Conservation (phyloP, 2,888 invertebrate genomes). For the Temnothorax ravouxi region DNA sequence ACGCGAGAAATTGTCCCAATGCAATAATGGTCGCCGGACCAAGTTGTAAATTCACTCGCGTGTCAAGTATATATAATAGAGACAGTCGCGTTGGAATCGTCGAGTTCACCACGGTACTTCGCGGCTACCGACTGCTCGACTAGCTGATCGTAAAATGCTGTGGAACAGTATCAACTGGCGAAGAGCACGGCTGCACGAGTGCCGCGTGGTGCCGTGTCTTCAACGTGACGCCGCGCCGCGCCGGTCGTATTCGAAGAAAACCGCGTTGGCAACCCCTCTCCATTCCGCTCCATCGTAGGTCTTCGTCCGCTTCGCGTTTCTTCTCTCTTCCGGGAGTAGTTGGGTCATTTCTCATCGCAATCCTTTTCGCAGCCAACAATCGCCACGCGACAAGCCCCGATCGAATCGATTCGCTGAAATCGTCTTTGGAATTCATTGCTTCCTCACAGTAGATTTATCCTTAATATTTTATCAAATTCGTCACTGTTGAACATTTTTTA, state of each 20-base stretch:
- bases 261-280: constrained; percentile 64
- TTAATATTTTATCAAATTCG: neutral
- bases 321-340: constrained; percentile 61
- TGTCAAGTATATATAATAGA: constrained; percentile 19
- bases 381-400: neutral
- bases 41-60: constrained; percentile 53
- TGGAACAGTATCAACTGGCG: constrained; percentile 61
- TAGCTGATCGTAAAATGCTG: constrained; percentile 60
- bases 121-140: constrained; percentile 62
- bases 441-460: neutral
- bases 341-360: constrained; percentile 55
- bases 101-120: constrained; percentile 55
- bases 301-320: constrained; percentile 59
- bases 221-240: constrained; percentile 24
- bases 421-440: neutral
- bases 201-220: constrained; percentile 35
- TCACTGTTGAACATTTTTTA: neutral
- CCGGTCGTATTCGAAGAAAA: constrained; percentile 60
- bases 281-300: constrained; percentile 30
- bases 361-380: neutral
- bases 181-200: constrained; percentile 67
- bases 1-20: constrained; percentile 1
- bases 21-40: neutral
- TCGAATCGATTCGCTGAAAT: constrained; percentile 9
- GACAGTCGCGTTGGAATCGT: constrained; percentile 38